Percentiles rank a stretch among this genome's conserved stretches.
Evolutionary conservation across 2,113 vertebrate genomes (phyloP).

Genomic region (Zosterops lateralis): DNA sequence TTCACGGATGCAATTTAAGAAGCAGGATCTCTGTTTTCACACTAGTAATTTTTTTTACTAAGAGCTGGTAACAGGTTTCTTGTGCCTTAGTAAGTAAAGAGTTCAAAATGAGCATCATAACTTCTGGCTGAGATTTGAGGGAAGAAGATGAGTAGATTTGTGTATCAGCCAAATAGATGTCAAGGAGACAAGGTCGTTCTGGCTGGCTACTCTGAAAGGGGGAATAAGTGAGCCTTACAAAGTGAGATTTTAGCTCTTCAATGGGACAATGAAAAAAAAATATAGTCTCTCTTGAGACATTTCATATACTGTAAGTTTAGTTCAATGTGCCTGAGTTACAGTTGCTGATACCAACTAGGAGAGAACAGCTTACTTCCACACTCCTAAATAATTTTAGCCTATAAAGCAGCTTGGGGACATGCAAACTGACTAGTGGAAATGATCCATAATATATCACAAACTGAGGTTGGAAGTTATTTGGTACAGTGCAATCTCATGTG

Average conservation of each 20-base stretch:
- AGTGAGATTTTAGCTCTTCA: background rate
- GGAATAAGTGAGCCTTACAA: background rate
- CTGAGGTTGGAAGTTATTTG: background rate
- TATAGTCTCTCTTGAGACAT: background rate
- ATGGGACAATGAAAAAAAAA: background rate
- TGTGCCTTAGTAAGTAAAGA: background rate
- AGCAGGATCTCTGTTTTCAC: background rate
- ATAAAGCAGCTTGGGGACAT: background rate
- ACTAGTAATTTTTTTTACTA: background rate
- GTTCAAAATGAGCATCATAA: background rate
- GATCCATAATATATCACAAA: background rate
- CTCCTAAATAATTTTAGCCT: background rate
- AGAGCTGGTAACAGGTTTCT: background rate
- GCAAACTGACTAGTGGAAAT: background rate
- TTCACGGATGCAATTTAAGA: background rate
- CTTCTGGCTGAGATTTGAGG: background rate
- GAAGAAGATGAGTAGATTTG: background rate
- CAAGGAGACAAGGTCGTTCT: background rate
- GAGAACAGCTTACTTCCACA: background rate
- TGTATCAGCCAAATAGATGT: background rate
- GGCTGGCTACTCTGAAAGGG: background rate
- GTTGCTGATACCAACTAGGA: background rate
- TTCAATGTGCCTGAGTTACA: fast-evolving
- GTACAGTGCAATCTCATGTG: background rate
- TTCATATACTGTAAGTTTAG: background rate